Evolutionary conservation across 2,113 vertebrate species (phyloP), one percentile per base, ranked within the genome.

Genomic region (Zosterops lateralis): DNA sequence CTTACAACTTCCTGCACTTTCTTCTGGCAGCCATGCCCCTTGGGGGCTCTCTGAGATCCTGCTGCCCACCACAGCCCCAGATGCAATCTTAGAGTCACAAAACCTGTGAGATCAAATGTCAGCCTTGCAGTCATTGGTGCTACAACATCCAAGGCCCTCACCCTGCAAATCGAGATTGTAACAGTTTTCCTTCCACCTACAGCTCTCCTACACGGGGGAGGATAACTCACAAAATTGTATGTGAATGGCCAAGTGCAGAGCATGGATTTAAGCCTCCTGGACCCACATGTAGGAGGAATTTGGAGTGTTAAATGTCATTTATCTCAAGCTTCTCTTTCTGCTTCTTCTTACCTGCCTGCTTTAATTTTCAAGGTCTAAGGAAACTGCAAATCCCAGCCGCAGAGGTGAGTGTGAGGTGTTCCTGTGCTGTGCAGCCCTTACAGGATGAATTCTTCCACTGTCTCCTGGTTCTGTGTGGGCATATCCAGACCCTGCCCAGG

Each of bases 1-100:
- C 31, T 87, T 77, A 44, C 6, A 29, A 56, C 14, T 51, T 28
- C 54, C 65, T 56, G 16, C 86, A 20, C 34, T 83, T 79, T 42
- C 9, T 76, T 73, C 60, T 58, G 50, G 29, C 3, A 36, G 14
- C 15, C 0, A 0, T 40, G 48, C 8, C 19, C 21, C 20, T 76
- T 51, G 47, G 6, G 53, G 40, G 3, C 4, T 32, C n/a, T 72
- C 9, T 38, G 51, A 38, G 28, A 21, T 64, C 53, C 40, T 83
- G 48, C 31, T 88, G 67, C 38, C 42, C 32, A 73, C 28, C 34
- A 38, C 26, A 88, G 29, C 12, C n/a, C 11, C 31, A 61, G 36
- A 10, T 18, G 17, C 26, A 66, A 42, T 16, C 26, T 47, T 20
- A 29, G 29, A 34, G 42, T 45, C 58, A 38, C 25, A 73, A 34